These are phyloP conservation scores for Salvelinus sp. DNA, from an alignment of 2,113 vertebrate genomes.

Conservation along the genomic window DNA sequence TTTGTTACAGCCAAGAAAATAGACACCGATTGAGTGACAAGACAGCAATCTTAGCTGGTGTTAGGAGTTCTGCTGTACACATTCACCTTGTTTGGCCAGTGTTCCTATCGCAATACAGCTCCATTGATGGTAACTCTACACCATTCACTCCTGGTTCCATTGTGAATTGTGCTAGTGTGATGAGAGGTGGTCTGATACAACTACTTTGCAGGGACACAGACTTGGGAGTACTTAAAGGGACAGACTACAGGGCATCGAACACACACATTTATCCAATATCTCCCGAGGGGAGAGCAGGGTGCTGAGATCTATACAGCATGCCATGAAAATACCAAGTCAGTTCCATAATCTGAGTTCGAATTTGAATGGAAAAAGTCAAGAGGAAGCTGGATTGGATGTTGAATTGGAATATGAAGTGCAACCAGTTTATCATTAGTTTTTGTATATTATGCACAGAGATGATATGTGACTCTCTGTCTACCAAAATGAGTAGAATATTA, in stretches of 20 bases:
- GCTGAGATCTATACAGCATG: too few species aligned
- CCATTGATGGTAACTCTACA: conserved; percentile 64
- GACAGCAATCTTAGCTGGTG: not conserved
- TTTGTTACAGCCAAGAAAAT: not conserved
- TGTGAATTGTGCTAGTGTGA: conserved; percentile 57
- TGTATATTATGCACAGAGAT: too few species aligned
- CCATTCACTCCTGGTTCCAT: conserved; percentile 45
- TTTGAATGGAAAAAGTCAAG: not conserved
- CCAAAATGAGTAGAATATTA: too few species aligned
- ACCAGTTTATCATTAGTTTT: too few species aligned
- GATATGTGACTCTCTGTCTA: too few species aligned
- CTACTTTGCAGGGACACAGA: conserved; percentile 9
- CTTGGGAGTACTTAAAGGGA: too few species aligned
- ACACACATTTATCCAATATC: too few species aligned
- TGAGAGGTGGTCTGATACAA: conserved; percentile 9
- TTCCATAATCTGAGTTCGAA: too few species aligned
- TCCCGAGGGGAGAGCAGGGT: too few species aligned
- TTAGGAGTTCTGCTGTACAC: not conserved
- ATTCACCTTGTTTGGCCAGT: conserved; percentile 56
- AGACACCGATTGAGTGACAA: not conserved
- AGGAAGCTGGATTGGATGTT: not conserved
- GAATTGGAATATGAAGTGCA: not conserved
- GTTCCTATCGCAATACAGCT: conserved; percentile 38
- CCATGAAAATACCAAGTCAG: too few species aligned
- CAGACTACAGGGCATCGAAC: too few species aligned